phyloP scores from a whole-genome alignment of 2,113 vertebrate genomes.

The Psophia crepitans region DNA sequence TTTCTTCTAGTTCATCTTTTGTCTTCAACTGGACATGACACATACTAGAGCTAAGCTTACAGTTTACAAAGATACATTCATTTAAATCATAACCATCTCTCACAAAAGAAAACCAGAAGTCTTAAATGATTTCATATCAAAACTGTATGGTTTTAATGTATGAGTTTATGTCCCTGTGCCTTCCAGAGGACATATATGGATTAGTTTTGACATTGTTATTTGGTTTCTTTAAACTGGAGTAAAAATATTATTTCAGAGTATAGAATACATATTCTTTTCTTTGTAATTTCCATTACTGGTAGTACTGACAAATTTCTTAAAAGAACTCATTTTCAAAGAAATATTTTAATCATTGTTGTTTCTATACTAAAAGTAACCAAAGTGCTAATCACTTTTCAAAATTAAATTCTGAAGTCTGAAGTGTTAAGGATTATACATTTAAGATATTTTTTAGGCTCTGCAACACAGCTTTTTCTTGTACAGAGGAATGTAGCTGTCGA shows the following conservation, averaged over 20 bases:
- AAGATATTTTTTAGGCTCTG: not conserved
- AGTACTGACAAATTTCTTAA: not conserved
- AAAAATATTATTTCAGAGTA: not conserved
- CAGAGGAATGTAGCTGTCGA: constrained; percentile 34
- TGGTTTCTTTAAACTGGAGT: not conserved
- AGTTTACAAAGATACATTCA: not conserved
- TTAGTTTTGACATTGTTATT: not conserved
- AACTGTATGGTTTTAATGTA: not conserved
- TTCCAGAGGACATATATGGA: not conserved
- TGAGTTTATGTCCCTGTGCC: not conserved
- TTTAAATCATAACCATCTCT: not conserved
- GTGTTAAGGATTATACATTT: constrained; percentile 12
- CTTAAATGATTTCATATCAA: not conserved
- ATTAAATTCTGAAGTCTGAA: not conserved
- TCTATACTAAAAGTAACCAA: not conserved
- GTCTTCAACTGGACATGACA: not conserved
- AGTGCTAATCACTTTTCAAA: not conserved
- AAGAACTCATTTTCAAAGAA: not conserved
- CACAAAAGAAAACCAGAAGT: not conserved
- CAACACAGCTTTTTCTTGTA: not conserved
- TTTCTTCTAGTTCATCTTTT: not conserved
- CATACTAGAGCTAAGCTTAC: not conserved
- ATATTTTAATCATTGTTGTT: not conserved
- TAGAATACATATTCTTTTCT: not conserved
- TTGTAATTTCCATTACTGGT: not conserved